These are phyloP conservation scores for Tortricodes alternella DNA, from an alignment of 2,888 invertebrate species.

Conservation along the genomic window DNA sequence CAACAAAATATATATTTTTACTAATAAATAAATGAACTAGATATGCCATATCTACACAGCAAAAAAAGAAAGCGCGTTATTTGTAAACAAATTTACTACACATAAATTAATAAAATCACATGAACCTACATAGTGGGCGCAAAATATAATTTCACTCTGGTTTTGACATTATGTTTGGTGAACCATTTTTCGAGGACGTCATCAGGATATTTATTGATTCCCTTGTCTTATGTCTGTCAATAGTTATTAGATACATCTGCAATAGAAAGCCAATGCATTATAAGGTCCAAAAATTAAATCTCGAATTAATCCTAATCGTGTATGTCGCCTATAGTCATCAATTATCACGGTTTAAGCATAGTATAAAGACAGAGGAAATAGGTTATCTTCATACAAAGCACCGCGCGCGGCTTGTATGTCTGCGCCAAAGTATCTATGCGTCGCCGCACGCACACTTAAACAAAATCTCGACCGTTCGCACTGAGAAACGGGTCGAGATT, in stretches of 20 bases:
- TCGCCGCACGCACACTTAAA: too few relatives aligned
- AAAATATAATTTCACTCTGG: conserved; percentile 56
- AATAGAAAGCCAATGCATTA: conserved; percentile 3
- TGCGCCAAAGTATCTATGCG: too few relatives aligned
- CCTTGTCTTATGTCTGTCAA: conserved; percentile 18
- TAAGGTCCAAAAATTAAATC: neutral
- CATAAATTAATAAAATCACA: conserved; percentile 39
- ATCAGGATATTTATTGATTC: conserved; percentile 4
- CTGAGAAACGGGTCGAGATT: too few relatives aligned
- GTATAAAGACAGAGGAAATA: too few relatives aligned
- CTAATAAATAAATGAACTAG: conserved; percentile 60
- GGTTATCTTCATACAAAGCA: too few relatives aligned
- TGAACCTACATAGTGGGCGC: conserved; percentile 50
- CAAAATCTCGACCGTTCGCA: too few relatives aligned
- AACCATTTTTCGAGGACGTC: conserved; percentile 3
- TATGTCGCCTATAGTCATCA: too few relatives aligned
- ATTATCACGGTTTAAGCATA: too few relatives aligned
- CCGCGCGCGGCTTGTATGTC: too few relatives aligned
- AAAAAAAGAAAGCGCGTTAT: conserved; percentile 49
- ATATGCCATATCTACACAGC: conserved; percentile 56
- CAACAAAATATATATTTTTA: conserved; percentile 57
- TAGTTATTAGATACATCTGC: conserved; percentile 28
- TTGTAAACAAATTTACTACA: conserved; percentile 35
- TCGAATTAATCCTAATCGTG: too few relatives aligned
- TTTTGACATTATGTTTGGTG: conserved; percentile 48